Conservation (phyloP, 1,140 invertebrate species). For the Pogonomyrmex barbatus region DNA sequence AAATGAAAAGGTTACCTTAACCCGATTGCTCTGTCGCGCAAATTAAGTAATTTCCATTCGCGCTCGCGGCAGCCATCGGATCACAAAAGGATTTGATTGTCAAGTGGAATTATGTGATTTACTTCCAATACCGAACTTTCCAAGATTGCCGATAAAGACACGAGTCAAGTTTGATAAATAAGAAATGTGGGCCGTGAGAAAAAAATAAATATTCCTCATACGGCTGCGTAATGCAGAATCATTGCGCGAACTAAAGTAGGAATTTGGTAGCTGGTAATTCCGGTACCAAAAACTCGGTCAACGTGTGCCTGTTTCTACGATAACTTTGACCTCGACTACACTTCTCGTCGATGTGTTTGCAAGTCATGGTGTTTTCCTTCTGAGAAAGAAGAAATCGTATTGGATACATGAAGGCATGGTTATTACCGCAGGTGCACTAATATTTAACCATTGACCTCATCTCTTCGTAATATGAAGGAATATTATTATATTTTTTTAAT, state of each 20-base stretch:
- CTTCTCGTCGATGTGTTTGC: conserved; percentile 11
- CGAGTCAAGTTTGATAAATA: not conserved
- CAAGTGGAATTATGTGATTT: not conserved
- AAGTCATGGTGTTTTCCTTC: conserved; percentile 45
- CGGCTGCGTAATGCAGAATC: conserved; percentile 25
- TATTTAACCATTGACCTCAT: conserved; percentile 6
- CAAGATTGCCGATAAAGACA: not conserved
- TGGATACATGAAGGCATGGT: not conserved
- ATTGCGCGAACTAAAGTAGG: conserved; percentile 34
- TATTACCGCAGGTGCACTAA: conserved; percentile 1
- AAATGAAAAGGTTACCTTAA: conserved; percentile 44
- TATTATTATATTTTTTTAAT: not conserved
- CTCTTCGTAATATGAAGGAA: not conserved
- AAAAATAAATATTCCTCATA: conserved; percentile 9
- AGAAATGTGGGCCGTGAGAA: conserved; percentile 37
- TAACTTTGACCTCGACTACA: conserved; percentile 65
- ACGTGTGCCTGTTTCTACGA: conserved; percentile 50
- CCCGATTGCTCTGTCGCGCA: conserved; percentile 7
- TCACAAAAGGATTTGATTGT: not conserved
- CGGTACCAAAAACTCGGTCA: conserved; percentile 69
- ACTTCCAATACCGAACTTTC: not conserved
- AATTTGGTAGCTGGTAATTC: conserved; percentile 45
- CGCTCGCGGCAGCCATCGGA: not conserved
- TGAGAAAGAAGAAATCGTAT: conserved; percentile 35
- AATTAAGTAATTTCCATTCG: conserved; percentile 32